Percentiles rank a stretch among this genome's conserved stretches.
Evolutionary conservation across 2,888 invertebrate genomes (phyloP).

Genomic region (Tubulanus polymorphus): DNA sequence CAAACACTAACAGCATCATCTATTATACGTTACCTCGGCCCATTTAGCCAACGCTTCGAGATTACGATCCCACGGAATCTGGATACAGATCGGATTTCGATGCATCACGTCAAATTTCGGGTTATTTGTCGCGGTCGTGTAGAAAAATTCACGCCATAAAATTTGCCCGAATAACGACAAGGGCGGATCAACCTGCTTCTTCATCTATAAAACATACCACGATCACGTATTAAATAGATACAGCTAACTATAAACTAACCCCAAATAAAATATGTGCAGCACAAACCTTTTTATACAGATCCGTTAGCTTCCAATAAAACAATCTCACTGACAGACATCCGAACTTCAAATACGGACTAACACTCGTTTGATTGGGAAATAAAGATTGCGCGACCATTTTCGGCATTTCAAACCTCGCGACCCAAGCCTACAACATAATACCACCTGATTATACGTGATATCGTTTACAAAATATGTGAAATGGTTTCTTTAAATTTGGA

Average conservation of each 20-base stretch:
- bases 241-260: too few species aligned
- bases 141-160: conserved; percentile 75
- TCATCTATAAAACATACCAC: not conserved
- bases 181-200: not conserved
- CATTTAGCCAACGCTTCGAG: conserved; percentile 59
- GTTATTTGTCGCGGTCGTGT: conserved; percentile 73
- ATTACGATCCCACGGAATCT: conserved; percentile 64
- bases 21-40: conserved; percentile 60
- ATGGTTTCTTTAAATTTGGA: too few species aligned
- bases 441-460: too few species aligned
- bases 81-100: conserved; percentile 68
- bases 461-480: too few species aligned
- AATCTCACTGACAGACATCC: conserved; percentile 69
- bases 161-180: conserved; percentile 59
- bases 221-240: too few species aligned
- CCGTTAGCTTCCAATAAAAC: conserved; percentile 70
- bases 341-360: conserved; percentile 69
- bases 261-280: too few species aligned
- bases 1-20: too few species aligned
- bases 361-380: conserved; percentile 14
- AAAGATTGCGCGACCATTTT: not conserved
- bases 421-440: conserved; percentile 14
- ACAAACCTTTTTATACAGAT: conserved; percentile 64
- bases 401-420: not conserved
- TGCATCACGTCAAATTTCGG: conserved; percentile 66